Conservation (phyloP, 2,888 invertebrate genomes). For the Laothoe populi region DNA sequence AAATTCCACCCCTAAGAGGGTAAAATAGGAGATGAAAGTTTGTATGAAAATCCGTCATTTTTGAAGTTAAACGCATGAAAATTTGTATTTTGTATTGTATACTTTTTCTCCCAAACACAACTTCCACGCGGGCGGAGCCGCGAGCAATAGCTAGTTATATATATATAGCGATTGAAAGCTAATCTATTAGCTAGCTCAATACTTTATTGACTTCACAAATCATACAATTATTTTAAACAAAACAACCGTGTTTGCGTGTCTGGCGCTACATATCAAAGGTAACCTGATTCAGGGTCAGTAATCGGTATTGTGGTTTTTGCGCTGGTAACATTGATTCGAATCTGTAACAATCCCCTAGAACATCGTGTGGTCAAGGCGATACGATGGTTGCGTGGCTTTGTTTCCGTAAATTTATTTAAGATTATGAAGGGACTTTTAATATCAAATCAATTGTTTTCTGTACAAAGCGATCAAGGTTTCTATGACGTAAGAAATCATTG, state of each 20-base stretch:
- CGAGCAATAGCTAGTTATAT: no score
- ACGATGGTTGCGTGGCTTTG: conserved; percentile 1
- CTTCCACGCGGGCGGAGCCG: no score
- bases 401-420: background rate
- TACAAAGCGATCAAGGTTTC: background rate
- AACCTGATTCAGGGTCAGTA: conserved; percentile 7
- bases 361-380: conserved; percentile 10
- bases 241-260: background rate
- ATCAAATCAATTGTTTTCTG: background rate
- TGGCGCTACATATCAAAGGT: background rate
- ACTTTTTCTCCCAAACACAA: no score
- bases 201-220: no score
- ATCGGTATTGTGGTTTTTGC: background rate
- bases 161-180: no score
- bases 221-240: background rate
- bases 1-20: no score
- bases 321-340: conserved; percentile 13
- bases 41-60: no score
- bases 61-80: no score
- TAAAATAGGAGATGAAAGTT: no score
- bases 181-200: no score
- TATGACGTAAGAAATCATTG: background rate
- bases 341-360: background rate
- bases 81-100: no score
- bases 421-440: background rate